Evolutionary conservation across 1,140 invertebrate species (phyloP).

Genomic region (Mizuhopecten yessoensis): DNA sequence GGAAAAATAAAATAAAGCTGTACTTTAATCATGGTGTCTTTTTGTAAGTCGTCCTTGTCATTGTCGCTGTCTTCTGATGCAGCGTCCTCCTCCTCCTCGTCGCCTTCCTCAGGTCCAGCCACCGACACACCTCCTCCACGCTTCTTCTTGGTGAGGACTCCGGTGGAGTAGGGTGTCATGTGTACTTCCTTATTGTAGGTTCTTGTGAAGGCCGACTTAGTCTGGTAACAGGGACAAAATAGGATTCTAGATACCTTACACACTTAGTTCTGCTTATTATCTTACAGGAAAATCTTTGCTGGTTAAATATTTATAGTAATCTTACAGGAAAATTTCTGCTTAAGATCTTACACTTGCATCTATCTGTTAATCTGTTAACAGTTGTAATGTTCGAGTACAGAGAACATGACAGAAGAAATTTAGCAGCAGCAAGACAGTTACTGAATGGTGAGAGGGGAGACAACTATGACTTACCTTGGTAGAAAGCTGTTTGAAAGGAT

Average conservation of each 20-base stretch:
- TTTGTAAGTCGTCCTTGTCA: constrained; percentile 87
- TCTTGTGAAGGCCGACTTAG: constrained; percentile 96
- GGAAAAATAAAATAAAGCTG: no score
- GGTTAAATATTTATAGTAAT: no score
- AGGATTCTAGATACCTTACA: neutral
- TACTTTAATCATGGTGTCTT: constrained; percentile 92
- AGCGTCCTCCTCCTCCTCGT: constrained; percentile 76
- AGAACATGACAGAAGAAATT: no score
- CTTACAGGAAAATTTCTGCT: no score
- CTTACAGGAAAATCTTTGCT: neutral
- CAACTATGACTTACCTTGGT: no score
- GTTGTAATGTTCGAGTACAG: no score
- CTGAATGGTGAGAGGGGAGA: no score
- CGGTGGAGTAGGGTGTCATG: constrained; percentile 89
- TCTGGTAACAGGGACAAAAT: constrained; percentile 83
- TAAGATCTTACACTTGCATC: no score
- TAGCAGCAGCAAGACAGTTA: no score
- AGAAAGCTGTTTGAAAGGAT: constrained; percentile 90
- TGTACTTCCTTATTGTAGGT: constrained; percentile 93
- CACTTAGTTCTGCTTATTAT: neutral
- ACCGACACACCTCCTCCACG: constrained; percentile 77
- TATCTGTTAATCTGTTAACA: no score
- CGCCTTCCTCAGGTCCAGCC: constrained; percentile 64
- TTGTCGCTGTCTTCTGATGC: constrained; percentile 84
- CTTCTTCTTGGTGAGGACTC: constrained; percentile 85